Percentiles rank a stretch among this genome's conserved stretches.
phyloP scores from a whole-genome alignment of 2,797 vertebrate genomes.

The Hippopotamyrus pictus region DNA sequence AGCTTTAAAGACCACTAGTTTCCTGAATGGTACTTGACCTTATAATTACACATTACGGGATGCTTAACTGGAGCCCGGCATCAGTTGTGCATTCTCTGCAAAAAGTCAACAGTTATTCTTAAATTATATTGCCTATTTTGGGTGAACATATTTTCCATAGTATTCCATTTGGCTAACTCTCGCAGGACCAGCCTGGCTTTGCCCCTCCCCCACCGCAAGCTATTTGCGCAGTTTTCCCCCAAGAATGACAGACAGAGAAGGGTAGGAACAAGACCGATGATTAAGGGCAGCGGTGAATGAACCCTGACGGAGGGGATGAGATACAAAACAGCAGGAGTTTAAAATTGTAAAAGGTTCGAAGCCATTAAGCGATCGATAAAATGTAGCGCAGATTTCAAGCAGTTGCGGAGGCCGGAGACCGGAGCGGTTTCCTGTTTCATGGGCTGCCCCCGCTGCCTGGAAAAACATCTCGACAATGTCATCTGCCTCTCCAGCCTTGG shows the following conservation, averaged over 20 bases:
- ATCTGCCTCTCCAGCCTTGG: slow-evolving; percentile 42
- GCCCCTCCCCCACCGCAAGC: not conserved
- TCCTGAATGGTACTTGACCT: not conserved
- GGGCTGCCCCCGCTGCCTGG: slow-evolving; percentile 43
- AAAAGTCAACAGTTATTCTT: slow-evolving; percentile 5
- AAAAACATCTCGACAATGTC: slow-evolving; percentile 49
- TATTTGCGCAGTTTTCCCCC: not conserved
- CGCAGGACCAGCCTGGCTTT: not conserved
- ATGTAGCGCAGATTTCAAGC: not conserved
- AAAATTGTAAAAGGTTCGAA: not conserved
- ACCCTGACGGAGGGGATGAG: not conserved
- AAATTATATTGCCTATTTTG: not conserved
- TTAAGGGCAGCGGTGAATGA: not conserved
- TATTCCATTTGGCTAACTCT: not conserved
- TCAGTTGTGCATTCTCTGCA: not conserved
- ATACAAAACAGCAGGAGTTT: not conserved
- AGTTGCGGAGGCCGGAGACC: not conserved
- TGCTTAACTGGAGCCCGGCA: slow-evolving; percentile 2
- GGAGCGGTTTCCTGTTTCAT: not conserved
- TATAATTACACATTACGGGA: slow-evolving; percentile 7
- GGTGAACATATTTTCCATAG: not conserved
- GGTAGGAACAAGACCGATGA: not conserved
- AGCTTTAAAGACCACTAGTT: not conserved
- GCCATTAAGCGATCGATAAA: not conserved
- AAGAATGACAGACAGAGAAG: not conserved